Base-by-base conservation (phyloP, 2,888 invertebrate species). In the Encarsia formosa region DNA sequence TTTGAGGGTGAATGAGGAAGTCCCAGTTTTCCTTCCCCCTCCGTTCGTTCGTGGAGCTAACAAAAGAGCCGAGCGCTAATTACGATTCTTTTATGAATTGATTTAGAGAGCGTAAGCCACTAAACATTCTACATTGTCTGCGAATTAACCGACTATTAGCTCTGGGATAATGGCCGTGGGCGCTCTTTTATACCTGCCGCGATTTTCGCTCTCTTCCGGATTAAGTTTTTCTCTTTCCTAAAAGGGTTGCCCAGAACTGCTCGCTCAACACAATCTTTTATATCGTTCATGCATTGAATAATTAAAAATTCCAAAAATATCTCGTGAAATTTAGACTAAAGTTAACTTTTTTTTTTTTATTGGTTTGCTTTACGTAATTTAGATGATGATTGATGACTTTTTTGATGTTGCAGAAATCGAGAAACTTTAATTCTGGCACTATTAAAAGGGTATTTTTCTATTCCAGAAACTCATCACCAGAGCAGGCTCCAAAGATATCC, bases 1-100 rank as follows among this genome's bases (percentile, higher is more conserved):
- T n/a, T n/a, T n/a, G n/a, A n/a, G n/a, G n/a, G n/a, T n/a, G n/a
- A n/a, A n/a, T n/a, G 60, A 65, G 68, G 67, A 67, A 67, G 64
- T 60, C 61, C 63, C 61, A 64, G 65, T 65, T 68, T 65, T 58
- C 52, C 60, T 57, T 60, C 59, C 61, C 49, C 56, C 61, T 52
- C 41, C 54, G 58, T 59, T 54, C 55, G 53, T 59, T 58, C 55
- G 59, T 59, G 35, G 49, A 37, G 43, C 6, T 26, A 11, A 11
- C 6, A 26, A 6, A 11, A 26, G 11, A 9, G 50, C 46, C 49
- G 70, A 65, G 63, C 66, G 65, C 67, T 71, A 73, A 73, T 73
- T 71, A 70, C 64, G 67, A 71, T 66, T 71, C 71, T 71, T 73
- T 73, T 71, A 71, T 73, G 69, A 73, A 70, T 66, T 63, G 67